Conservation (phyloP, 2,888 invertebrate species). For the Hanleya hanleyi region DNA sequence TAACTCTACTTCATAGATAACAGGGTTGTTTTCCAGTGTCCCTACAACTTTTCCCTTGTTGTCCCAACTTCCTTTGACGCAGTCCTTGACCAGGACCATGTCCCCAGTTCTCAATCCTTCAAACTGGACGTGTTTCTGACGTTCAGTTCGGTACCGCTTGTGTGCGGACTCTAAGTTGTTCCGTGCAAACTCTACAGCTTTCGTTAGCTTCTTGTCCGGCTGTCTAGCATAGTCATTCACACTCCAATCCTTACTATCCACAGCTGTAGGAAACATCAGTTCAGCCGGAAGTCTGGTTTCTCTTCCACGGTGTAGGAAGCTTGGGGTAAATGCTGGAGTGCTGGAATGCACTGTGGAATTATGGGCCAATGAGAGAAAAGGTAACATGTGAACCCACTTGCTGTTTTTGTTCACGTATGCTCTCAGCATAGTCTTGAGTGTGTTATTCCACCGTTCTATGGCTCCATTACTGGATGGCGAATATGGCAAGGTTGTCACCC, state of each 20-base stretch:
- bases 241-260: neutral
- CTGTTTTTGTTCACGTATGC: neutral
- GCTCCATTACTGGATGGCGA: too few relatives aligned
- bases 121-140: neutral
- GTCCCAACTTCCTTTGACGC: neutral
- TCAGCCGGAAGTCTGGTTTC: neutral
- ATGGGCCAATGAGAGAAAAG: neutral
- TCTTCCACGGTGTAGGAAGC: neutral
- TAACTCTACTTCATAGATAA: neutral
- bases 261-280: neutral
- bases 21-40: neutral
- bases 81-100: neutral
- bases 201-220: neutral
- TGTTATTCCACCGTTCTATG: too few relatives aligned
- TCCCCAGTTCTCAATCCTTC: neutral
- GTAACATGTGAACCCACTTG: neutral
- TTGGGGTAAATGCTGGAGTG: neutral
- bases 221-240: neutral
- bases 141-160: neutral
- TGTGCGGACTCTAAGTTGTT: neutral
- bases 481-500: too few relatives aligned
- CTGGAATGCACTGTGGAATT: neutral
- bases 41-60: neutral
- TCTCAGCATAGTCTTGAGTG: too few relatives aligned
- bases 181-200: neutral